Conservation (phyloP, 1,140 invertebrate genomes). For the Asobara japonica region DNA sequence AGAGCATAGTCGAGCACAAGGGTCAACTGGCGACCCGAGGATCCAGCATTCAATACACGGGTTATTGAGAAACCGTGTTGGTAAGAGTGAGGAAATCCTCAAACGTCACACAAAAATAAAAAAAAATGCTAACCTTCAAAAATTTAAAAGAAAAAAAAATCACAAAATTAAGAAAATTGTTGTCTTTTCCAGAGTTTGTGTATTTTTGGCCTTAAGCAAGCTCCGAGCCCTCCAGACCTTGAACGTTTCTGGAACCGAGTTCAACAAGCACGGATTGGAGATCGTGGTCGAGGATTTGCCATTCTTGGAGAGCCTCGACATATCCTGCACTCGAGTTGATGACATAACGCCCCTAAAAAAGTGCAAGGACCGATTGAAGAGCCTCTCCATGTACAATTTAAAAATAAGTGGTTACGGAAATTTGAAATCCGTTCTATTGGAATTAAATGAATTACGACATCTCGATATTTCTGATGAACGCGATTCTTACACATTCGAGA, state of each 20-base stretch:
- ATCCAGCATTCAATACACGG: no score
- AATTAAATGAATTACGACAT: conserved; percentile 71
- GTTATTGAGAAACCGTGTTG: no score
- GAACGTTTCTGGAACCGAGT: conserved; percentile 79
- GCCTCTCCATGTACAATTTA: conserved; percentile 75
- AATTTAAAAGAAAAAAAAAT: no score
- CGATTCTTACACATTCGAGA: conserved; percentile 64
- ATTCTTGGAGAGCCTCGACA: conserved; percentile 75
- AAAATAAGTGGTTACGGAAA: conserved; percentile 65
- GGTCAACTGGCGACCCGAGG: no score
- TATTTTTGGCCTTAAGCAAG: conserved; percentile 68
- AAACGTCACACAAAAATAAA: no score
- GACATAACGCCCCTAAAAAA: conserved; percentile 74
- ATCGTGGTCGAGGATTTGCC: conserved; percentile 78
- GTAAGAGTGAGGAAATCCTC: no score
- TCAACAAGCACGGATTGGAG: conserved; percentile 76
- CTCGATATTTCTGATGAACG: conserved; percentile 76
- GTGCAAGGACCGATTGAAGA: conserved; percentile 72
- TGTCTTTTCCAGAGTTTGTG: conserved; percentile 61
- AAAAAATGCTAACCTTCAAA: no score
- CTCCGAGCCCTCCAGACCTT: conserved; percentile 72
- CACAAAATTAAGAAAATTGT: not conserved
- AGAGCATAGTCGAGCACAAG: no score
- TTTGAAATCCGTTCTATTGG: conserved; percentile 69
- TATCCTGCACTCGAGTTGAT: conserved; percentile 76